Evolutionary conservation across 2,888 invertebrate genomes (phyloP), one percentile per base, ranked within the genome.

Genomic region (Raillietiella orientalis): DNA sequence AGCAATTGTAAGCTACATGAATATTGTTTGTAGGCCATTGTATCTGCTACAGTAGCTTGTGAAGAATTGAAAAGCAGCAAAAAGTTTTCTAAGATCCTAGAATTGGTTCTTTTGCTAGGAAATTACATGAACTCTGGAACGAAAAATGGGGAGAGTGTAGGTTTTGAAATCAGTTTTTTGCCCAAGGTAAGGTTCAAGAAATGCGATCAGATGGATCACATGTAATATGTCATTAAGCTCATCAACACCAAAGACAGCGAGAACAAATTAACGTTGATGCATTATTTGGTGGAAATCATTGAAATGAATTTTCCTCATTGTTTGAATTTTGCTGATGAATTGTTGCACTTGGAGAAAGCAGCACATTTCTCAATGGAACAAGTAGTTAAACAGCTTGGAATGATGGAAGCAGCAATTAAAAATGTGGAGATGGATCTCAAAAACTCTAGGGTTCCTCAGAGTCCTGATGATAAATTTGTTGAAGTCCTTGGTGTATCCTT

Each of bases 71-170:
- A 66, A 36, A 61, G 61, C 15, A 84, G 84, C 39, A 61, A 61
- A 34, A 87, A 82, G 40, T 84, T 96, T 45, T 66, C 71, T 2
- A 66, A 64, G 43, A 65, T 96, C 25, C 47, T 96, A 9, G 77
- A 90, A 44, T 50, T 93, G 1, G 60, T 93, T 31, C 52, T 96
- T 1, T 46, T 87, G 8, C 52, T 90, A 13, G 93, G 93, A 3
- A 96, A 96, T 49, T 84, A 75, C 40, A 77, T 96, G 74, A 93
- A 93, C 46, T 64, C 77, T 0, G 87, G 87, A 1, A 75, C 82
- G 5, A 67, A 67, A 39, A 84, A 87, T 41, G 84, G 72, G 2
- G 74, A 72, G 34, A 79, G 87, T 0, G 71, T 74, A 38, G 96
- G 84, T 2, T 96, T 93, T 46, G 90, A 96, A 47, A 77, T 96